Conservation (phyloP, 2,113 vertebrate genomes). For the Mystacornis crossleyi region DNA sequence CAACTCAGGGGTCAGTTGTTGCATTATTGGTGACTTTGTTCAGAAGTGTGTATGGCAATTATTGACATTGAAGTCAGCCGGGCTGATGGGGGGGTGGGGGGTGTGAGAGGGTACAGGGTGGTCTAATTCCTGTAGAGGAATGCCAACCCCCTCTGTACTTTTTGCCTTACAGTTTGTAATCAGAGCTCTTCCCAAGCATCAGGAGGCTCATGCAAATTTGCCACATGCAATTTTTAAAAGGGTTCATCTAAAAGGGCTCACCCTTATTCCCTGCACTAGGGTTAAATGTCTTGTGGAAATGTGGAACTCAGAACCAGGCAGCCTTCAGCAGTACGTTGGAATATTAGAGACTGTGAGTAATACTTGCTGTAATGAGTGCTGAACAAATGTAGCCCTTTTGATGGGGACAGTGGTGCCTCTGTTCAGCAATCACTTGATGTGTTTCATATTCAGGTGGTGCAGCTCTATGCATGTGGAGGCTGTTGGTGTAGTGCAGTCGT, state of each 20-base stretch:
- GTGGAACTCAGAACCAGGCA: neutral
- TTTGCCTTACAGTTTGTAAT: neutral
- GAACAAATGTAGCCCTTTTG: neutral
- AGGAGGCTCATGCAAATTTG: neutral
- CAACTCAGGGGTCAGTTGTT: conserved; percentile 1
- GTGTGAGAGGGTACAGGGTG: neutral
- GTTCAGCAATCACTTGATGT: neutral
- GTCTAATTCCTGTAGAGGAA: neutral
- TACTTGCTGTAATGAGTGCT: neutral
- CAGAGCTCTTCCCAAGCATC: neutral
- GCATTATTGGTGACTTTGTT: conserved; percentile 24
- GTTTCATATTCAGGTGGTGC: neutral
- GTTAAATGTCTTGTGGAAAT: neutral
- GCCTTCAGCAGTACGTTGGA: neutral
- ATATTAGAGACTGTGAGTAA: neutral
- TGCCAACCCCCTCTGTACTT: neutral
- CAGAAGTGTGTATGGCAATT: neutral
- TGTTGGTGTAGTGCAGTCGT: neutral
- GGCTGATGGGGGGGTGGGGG: neutral
- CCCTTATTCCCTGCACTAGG: neutral
- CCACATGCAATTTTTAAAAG: neutral
- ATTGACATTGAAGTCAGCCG: neutral
- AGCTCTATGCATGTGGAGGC: neutral
- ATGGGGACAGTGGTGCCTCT: too few relatives aligned
- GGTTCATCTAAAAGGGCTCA: neutral